These are phyloP conservation scores for Tiliqua scincoides DNA, from an alignment of 2,113 vertebrate species.

Conservation along the genomic window DNA sequence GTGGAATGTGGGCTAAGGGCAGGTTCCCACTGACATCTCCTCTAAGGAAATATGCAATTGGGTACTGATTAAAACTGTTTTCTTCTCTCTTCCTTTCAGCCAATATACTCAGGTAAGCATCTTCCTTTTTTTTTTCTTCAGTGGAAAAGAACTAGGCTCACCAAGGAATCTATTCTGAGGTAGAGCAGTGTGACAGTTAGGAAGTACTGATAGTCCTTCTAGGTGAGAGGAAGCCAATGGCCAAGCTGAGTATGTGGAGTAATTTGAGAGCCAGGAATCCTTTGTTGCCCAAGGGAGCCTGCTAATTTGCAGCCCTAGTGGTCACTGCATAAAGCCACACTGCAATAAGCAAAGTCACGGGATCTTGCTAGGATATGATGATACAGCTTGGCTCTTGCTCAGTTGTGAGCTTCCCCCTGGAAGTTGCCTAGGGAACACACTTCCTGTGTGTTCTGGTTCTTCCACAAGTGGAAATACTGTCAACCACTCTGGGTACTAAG, in stretches of 20 bases:
- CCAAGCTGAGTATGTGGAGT: no score
- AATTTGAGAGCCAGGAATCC: no score
- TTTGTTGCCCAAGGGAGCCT: no score
- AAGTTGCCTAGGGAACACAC: accelerated
- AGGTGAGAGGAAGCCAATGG: no score
- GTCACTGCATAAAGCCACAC: no score
- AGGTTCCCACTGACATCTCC: background rate
- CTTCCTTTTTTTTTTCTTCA: background rate
- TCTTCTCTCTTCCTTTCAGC: slow-evolving; percentile 35
- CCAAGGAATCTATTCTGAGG: background rate
- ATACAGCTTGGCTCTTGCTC: background rate
- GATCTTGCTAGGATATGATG: no score
- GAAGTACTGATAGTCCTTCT: no score
- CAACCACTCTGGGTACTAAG: no score
- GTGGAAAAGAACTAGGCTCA: background rate
- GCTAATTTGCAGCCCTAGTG: no score
- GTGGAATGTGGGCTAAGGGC: background rate
- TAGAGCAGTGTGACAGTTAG: no score
- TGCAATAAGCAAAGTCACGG: no score
- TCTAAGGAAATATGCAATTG: background rate
- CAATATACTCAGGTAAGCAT: slow-evolving; percentile 73
- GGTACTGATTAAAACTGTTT: background rate
- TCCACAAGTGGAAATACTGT: background rate
- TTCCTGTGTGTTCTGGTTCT: accelerated
- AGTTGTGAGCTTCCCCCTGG: background rate